These are phyloP conservation scores for Anoplophora glabripennis DNA, from an alignment of 1,140 invertebrate genomes.

Conservation along the genomic window DNA sequence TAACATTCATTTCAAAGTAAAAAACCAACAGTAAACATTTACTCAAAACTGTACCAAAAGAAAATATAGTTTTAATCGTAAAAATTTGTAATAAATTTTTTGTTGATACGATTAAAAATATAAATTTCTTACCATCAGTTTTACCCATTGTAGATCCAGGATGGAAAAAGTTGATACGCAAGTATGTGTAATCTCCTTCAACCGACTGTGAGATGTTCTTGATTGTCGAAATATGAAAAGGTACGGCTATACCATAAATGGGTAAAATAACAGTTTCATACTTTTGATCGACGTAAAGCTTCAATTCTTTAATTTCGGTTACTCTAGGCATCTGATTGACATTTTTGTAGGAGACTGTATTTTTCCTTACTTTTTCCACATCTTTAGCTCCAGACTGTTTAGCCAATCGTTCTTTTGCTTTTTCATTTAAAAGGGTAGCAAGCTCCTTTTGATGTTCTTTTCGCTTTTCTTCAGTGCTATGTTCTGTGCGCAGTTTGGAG, in stretches of 20 bases:
- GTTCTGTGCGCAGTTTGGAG: constrained; percentile 92
- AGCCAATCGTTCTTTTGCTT: constrained; percentile 86
- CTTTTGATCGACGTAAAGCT: constrained; percentile 95
- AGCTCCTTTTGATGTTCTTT: constrained; percentile 96
- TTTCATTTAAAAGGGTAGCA: constrained; percentile 85
- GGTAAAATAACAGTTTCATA: constrained; percentile 97
- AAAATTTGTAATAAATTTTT: no score
- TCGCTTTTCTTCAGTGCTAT: constrained; percentile 94
- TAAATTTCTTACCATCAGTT: constrained; percentile 61
- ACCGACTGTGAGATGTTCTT: constrained; percentile 98
- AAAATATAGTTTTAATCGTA: background rate
- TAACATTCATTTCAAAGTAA: no score
- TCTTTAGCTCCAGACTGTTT: constrained; percentile 82
- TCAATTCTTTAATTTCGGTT: constrained; percentile 88
- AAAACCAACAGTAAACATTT: background rate
- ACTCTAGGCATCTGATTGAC: constrained; percentile 90
- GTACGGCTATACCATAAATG: constrained; percentile 91
- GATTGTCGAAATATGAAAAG: constrained; percentile 98
- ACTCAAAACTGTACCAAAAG: background rate
- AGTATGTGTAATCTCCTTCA: constrained; percentile 98
- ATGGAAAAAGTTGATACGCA: constrained; percentile 98
- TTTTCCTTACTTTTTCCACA: constrained; percentile 89
- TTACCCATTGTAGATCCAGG: constrained; percentile 93
- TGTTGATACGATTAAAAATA: no score
- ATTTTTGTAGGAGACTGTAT: constrained; percentile 93